phyloP scores from a whole-genome alignment of 1,140 invertebrate genomes.

The Meloidogyne chitwoodi region DNA sequence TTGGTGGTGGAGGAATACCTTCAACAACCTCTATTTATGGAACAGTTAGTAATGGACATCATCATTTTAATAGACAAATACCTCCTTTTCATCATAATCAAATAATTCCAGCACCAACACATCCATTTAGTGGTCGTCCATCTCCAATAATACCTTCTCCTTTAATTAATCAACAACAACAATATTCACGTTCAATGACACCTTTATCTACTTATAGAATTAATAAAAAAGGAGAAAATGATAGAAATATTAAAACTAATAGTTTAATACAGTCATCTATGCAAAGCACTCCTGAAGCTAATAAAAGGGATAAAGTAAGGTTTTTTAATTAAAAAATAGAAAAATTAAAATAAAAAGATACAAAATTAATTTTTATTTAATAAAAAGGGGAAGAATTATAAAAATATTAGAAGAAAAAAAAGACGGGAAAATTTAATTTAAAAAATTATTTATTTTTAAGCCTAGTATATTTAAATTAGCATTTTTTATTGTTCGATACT shows the following conservation, averaged over 20 bases:
- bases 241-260: neutral
- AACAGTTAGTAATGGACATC: slow-evolving; percentile 5
- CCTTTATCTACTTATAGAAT: slow-evolving; percentile 6
- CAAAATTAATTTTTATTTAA: neutral
- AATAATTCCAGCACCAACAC: neutral
- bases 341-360: too few species aligned
- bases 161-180: neutral
- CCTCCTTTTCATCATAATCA: neutral
- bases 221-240: neutral
- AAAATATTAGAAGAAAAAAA: too few species aligned
- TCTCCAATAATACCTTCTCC: neutral
- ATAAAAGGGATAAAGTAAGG: slow-evolving; percentile 12
- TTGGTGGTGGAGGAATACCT: neutral
- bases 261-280: neutral
- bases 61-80: neutral
- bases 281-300: slow-evolving; percentile 14
- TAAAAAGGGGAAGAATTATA: too few species aligned
- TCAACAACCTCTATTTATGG: neutral
- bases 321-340: neutral
- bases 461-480: too few species aligned
- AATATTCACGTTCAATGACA: slow-evolving; percentile 4
- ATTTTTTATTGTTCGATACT: too few species aligned
- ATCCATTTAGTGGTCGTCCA: neutral
- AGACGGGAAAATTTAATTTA: too few species aligned
- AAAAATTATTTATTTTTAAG: too few species aligned